Conservation (phyloP, 2,888 invertebrate species). For the Leptinotarsa peninsularis region DNA sequence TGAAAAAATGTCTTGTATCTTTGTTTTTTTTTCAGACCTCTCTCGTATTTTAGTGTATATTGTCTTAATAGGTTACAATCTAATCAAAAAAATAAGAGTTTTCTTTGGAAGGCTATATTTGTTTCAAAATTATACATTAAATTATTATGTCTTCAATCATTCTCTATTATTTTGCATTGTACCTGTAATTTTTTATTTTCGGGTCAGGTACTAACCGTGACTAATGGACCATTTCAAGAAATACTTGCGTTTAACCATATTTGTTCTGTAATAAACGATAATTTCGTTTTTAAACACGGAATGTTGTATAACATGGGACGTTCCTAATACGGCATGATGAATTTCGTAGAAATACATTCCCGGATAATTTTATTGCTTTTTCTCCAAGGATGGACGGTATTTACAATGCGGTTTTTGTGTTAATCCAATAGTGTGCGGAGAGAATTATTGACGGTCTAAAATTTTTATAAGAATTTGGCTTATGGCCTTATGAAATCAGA, state of each 20-base stretch:
- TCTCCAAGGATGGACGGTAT: background rate
- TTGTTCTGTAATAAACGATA: background rate
- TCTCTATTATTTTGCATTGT: background rate
- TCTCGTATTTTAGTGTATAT: too few species aligned
- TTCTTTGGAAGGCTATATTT: too few species aligned
- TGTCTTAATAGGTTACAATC: too few species aligned
- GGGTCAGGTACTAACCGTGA: background rate
- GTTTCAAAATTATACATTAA: background rate
- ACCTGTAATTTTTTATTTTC: background rate
- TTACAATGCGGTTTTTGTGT: background rate
- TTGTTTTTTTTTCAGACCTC: too few species aligned
- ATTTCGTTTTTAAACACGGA: background rate
- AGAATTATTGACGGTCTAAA: background rate
- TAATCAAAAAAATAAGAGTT: too few species aligned
- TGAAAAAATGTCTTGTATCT: too few species aligned
- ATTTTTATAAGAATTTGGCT: background rate
- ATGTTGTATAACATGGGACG: background rate
- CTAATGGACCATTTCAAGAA: background rate
- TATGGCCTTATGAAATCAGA: background rate
- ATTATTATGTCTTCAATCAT: background rate
- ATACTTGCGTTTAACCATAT: background rate
- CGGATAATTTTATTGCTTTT: background rate
- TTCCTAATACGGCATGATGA: background rate
- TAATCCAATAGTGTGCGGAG: background rate
- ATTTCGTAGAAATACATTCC: background rate